Conservation (phyloP, 2,888 invertebrate genomes). For the Lepidonotus clava region DNA sequence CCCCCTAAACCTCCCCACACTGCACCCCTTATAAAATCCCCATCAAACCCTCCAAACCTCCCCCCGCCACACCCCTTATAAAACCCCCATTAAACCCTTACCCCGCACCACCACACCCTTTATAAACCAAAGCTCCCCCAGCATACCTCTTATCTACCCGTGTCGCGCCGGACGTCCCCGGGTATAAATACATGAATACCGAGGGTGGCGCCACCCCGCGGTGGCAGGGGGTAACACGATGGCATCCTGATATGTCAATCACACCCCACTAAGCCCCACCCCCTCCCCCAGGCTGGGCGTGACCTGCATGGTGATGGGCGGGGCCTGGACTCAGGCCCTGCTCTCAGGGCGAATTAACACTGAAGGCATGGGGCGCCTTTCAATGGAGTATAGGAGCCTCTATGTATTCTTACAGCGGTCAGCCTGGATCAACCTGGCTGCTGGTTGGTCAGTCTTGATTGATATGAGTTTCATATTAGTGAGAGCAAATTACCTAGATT, state of each 20-base stretch:
- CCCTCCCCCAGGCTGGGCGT: background rate
- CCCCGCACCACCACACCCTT: background rate
- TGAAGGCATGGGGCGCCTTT: background rate
- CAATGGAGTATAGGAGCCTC: too few species aligned
- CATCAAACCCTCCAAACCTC: background rate
- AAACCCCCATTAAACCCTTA: background rate
- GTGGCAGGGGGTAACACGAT: background rate
- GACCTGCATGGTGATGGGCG: background rate
- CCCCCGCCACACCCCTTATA: background rate
- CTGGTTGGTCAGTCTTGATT: too few species aligned
- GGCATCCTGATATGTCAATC: background rate
- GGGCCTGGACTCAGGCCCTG: background rate
- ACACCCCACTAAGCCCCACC: background rate
- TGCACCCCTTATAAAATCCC: background rate
- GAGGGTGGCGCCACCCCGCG: background rate
- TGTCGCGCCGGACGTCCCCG: background rate
- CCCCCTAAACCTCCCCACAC: background rate
- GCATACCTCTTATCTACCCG: background rate
- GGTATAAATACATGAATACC: background rate
- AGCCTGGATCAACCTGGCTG: too few species aligned
- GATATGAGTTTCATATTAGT: too few species aligned
- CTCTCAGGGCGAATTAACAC: background rate
- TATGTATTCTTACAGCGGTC: too few species aligned
- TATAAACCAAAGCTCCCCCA: background rate
- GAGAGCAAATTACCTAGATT: too few species aligned